Evolutionary conservation across 2,888 invertebrate genomes (phyloP).

Genomic region (Hydrotaea cyrtoneurina): DNA sequence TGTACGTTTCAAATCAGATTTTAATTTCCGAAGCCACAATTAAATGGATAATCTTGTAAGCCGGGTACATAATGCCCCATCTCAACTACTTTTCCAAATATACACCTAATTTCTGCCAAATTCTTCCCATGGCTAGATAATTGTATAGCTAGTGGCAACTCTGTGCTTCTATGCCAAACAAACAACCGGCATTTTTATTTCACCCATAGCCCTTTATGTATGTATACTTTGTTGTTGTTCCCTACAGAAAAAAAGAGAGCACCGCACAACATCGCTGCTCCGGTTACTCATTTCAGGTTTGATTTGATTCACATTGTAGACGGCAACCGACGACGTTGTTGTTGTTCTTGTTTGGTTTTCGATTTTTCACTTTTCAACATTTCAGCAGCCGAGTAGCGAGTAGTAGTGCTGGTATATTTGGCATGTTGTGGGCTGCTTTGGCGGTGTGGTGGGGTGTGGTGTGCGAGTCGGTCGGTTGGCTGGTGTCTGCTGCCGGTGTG

Average conservation of each 20-base stretch:
- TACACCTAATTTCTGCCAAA: no score
- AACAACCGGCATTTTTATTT: constrained; percentile 50
- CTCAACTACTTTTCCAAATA: no score
- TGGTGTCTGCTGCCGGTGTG: constrained; percentile 42
- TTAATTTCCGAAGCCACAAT: no score
- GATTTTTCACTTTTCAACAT: constrained; percentile 29
- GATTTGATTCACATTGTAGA: constrained; percentile 46
- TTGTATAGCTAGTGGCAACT: constrained; percentile 29
- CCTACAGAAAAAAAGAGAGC: constrained; percentile 43
- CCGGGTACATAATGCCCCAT: no score
- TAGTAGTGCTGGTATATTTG: no score
- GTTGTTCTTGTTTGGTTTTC: constrained; percentile 6
- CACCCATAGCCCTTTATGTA: constrained; percentile 24
- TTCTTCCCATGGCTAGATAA: no score
- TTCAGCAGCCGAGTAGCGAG: no score
- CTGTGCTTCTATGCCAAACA: neutral
- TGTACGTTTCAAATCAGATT: no score
- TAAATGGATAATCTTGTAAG: no score
- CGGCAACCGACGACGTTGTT: constrained; percentile 4
- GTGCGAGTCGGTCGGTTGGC: neutral
- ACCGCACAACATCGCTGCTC: constrained; percentile 31
- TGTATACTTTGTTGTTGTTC: neutral
- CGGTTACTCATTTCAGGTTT: constrained; percentile 50
- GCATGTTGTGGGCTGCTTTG: no score
- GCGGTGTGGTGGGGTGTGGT: no score